Percentiles rank a stretch among this genome's conserved stretches.
Evolutionary conservation across 2,113 vertebrate genomes (phyloP).

Genomic region (Neolamprologus ventralis): DNA sequence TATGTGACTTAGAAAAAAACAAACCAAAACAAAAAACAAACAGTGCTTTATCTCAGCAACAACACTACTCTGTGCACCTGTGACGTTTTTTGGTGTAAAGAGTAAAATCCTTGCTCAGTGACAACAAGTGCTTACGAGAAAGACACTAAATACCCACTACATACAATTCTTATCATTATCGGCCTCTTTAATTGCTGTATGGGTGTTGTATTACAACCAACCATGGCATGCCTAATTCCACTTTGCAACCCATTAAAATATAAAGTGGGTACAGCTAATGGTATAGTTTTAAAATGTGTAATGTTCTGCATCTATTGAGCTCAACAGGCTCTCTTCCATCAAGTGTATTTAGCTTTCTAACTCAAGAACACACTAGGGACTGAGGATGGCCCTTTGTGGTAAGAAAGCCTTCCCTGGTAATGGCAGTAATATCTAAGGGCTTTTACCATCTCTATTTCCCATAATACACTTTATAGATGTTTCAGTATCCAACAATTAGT

Average conservation of each 20-base stretch:
- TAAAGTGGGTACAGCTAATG: background rate
- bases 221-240: background rate
- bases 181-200: background rate
- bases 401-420: constrained; percentile 26
- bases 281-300: background rate
- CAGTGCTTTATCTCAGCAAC: background rate
- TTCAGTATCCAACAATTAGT: constrained; percentile 47
- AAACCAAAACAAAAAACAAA: background rate
- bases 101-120: background rate
- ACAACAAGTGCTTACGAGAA: background rate
- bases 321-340: background rate
- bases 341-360: constrained; percentile 15
- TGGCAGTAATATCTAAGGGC: constrained; percentile 40
- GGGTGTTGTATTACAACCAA: background rate
- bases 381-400: background rate
- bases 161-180: background rate
- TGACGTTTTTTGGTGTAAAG: background rate
- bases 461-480: constrained; percentile 33
- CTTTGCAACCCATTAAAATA: background rate
- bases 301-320: background rate
- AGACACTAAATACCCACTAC: background rate
- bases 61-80: background rate
- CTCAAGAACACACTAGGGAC: background rate
- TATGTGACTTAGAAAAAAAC: background rate
- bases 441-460: constrained; percentile 48